Evolutionary conservation across 2,113 vertebrate genomes (phyloP), one percentile per base, ranked within the genome.

Genomic region (Hyla sarda): DNA sequence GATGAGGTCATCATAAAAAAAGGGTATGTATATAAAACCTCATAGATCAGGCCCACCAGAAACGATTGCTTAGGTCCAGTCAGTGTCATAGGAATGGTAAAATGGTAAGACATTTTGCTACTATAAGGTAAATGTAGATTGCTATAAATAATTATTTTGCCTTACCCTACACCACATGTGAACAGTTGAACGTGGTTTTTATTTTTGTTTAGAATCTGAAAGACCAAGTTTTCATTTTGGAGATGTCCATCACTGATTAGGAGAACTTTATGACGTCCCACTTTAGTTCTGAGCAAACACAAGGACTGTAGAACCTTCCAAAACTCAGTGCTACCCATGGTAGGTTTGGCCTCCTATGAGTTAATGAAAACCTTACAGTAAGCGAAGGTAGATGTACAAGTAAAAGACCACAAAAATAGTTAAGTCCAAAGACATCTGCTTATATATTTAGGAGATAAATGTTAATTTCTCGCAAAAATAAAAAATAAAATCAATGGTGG

Each of bases 221-320:
- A 50, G 0, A 94, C 95, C 82, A 95, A 76, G 50, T 88, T 88
- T 0, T 94, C 86, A 30, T 95, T 94, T 88, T 97, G 96, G 84
- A 97, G 88, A 88, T 97, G 96, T 3, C 96, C 97, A 28, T 97
- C 97, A 0, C 95, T 97, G 87, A 97, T 91, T 79, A 97, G 92
- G 87, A 98, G 90, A 82, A 98, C 89, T 83, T 94, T 97, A 73
- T 95, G 92, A 4, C 90, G 10, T 16, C 95, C 92, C 12, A 83
- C 83, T n/a, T 94, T 92, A 2, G 96, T 96, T 79, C 93, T 93
- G 23, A 98, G 91, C 58, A 97, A 91, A 73, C 90, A 91, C 81
- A 97, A 92, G 9, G 91, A 95, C 16, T 86, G 92, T 52, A 97
- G 93, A 0, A 91, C 90, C 69, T 95, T 94, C 97, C 96, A 97